Conservation (phyloP, 2,113 vertebrate genomes). For the Tupaia tana region DNA sequence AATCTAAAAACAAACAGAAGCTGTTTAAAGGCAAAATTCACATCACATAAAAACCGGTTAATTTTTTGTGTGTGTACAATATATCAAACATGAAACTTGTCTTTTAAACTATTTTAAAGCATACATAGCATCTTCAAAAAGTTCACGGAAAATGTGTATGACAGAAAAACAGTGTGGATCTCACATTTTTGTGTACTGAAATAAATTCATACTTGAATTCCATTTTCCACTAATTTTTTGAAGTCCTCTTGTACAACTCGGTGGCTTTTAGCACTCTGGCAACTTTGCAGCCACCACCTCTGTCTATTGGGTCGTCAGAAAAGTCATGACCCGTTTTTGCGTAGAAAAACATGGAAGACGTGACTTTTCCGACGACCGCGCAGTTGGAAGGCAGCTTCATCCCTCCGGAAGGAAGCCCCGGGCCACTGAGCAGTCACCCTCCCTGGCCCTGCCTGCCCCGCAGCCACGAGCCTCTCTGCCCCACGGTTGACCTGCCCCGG, state of each 20-base stretch:
- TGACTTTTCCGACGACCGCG: no score
- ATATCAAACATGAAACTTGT: not conserved
- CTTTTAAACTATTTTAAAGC: not conserved
- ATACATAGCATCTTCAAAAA: no score
- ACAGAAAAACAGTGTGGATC: no score
- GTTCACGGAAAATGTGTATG: no score
- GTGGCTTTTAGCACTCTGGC: no score
- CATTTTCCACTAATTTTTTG: no score
- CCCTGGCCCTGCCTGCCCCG: accelerated
- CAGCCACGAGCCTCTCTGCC: not conserved
- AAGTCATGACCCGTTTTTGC: no score
- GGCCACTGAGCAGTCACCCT: accelerated
- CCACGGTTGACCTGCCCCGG: not conserved
- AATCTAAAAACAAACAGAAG: not conserved
- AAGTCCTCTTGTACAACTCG: no score
- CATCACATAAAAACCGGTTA: not conserved
- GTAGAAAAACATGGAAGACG: no score
- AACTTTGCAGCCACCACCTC: accelerated
- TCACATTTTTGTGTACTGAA: no score
- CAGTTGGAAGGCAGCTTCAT: not conserved
- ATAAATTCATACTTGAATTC: no score
- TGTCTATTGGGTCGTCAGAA: no score
- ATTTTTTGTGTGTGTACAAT: not conserved
- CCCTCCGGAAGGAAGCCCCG: accelerated
- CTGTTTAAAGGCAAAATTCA: not conserved